These are phyloP conservation scores for Papio anubis DNA, from an alignment of 2,113 vertebrate genomes.

Conservation along the genomic window DNA sequence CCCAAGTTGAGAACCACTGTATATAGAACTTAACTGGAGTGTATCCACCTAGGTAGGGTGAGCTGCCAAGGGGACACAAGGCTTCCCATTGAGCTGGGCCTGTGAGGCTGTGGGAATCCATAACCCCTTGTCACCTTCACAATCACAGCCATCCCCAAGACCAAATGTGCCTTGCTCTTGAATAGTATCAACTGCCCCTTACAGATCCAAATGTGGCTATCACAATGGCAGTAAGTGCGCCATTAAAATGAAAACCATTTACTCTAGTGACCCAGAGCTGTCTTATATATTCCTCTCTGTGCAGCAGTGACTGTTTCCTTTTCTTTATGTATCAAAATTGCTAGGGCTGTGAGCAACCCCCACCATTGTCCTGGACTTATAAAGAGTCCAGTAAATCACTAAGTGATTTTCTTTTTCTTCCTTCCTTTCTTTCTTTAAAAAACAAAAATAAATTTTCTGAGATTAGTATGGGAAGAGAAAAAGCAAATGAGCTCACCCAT, in stretches of 20 bases:
- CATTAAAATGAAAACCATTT: not conserved
- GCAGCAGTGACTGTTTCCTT: not conserved
- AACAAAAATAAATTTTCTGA: not conserved
- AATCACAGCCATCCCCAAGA: not conserved
- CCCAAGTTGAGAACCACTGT: not conserved
- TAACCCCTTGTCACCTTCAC: not conserved
- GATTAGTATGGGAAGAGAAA: not conserved
- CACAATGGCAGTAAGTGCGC: not conserved
- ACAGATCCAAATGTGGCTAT: not conserved
- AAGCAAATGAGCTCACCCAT: constrained; percentile 34
- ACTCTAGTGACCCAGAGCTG: not conserved
- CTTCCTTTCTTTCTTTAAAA: not conserved
- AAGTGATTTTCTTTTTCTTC: not conserved
- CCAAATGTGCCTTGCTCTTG: not conserved
- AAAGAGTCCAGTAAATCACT: not conserved
- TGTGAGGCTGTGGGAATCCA: not conserved
- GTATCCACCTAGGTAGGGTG: not conserved
- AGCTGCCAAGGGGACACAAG: not conserved
- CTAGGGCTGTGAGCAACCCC: not conserved
- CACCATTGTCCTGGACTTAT: not conserved
- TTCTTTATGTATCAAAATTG: no score
- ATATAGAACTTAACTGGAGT: not conserved
- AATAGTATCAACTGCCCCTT: not conserved
- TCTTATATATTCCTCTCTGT: not conserved
- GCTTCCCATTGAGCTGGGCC: not conserved